Conservation (phyloP, 2,888 invertebrate species). For the Bombylius major region DNA sequence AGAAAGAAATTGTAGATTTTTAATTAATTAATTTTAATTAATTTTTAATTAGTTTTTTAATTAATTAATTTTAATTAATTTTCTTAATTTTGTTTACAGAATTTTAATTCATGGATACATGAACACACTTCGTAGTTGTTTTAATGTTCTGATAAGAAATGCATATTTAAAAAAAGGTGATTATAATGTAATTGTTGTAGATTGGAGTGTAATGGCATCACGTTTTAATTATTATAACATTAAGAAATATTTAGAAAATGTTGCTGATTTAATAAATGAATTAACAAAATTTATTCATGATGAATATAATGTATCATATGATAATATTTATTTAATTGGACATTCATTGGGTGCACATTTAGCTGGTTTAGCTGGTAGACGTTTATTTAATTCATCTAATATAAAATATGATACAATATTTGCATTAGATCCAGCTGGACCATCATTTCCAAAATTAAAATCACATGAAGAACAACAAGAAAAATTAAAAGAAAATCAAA, state of each 20-base stretch:
- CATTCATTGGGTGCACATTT: conserved; percentile 48
- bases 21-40: no score
- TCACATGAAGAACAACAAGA: no score
- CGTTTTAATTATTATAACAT: not conserved
- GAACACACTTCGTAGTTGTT: not conserved
- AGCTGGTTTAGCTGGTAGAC: conserved; percentile 43
- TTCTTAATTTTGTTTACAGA: not conserved
- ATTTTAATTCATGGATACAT: not conserved
- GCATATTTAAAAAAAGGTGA: conserved; percentile 2
- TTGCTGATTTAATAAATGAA: not conserved
- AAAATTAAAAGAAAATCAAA: no score
- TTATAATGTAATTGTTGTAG: conserved; percentile 1
- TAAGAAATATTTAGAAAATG: not conserved
- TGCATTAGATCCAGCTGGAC: conserved; percentile 25
- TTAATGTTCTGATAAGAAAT: not conserved
- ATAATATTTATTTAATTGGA: conserved; percentile 41
- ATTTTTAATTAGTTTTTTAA: not conserved
- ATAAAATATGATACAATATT: conserved; percentile 43
- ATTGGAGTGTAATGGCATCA: not conserved
- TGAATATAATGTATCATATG: conserved; percentile 36
- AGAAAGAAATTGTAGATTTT: no score
- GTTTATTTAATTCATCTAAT: conserved; percentile 30
- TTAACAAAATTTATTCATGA: conserved; percentile 35
- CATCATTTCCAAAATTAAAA: conserved; percentile 26
- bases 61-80: not conserved